A percentile compares a stretch with the other conserved stretches of the same genome.
phyloP scores from a whole-genome alignment of 2,888 invertebrate genomes.

The Busseola fusca region DNA sequence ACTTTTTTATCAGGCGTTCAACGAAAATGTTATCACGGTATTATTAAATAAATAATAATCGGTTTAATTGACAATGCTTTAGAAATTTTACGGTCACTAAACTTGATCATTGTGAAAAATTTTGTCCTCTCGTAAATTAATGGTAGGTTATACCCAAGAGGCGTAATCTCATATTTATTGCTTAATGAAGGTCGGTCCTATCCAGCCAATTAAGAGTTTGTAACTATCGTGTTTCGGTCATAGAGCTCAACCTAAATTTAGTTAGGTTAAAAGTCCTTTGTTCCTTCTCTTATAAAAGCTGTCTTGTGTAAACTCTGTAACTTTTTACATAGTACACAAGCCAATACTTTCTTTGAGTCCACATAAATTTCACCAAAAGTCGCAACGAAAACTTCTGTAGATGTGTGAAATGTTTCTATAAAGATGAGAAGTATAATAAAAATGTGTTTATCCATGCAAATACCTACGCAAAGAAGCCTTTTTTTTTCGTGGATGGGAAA shows the following conservation, averaged over 20 bases:
- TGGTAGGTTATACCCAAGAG: constrained; percentile 11
- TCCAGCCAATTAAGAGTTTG: constrained; percentile 31
- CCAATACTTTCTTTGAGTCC: background rate
- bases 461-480: background rate
- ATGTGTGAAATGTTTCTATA: background rate
- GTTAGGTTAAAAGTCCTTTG: background rate
- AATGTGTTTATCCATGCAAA: background rate
- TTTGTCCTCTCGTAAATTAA: constrained; percentile 3
- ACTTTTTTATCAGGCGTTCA: constrained; percentile 20
- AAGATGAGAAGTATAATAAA: background rate
- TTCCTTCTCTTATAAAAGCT: background rate
- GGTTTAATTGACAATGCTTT: background rate
- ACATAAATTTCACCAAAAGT: background rate
- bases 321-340: background rate
- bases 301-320: background rate
- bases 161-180: constrained; percentile 21
- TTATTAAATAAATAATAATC: no score
- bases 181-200: constrained; percentile 32
- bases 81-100: background rate
- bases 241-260: background rate
- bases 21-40: background rate
- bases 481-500: no score
- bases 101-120: constrained; percentile 8
- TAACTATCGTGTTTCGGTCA: constrained; percentile 1
- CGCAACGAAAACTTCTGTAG: background rate